A percentile compares a stretch with the other conserved stretches of the same genome.
Evolutionary conservation across 2,113 vertebrate genomes (phyloP).

Genomic region (Megatriorchis doriae): DNA sequence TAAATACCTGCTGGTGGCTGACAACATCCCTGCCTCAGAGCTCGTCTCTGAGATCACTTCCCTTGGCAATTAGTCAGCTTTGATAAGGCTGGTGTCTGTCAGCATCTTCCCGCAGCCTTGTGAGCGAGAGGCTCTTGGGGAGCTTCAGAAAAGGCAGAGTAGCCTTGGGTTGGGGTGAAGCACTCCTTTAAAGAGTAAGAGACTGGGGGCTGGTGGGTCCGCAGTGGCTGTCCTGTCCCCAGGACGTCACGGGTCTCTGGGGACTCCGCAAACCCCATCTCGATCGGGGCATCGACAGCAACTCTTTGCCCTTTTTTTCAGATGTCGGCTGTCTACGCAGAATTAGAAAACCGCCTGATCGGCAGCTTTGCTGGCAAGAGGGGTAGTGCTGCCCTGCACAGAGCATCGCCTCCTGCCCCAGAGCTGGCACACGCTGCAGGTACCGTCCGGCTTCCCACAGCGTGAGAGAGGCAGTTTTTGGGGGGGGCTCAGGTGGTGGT

Average conservation of each 20-base stretch:
- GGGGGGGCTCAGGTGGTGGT: background rate
- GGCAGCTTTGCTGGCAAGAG: conserved; percentile 83
- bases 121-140: background rate
- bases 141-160: background rate
- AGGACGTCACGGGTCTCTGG: background rate
- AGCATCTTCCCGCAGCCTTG: background rate
- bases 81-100: background rate
- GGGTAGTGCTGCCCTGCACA: conserved; percentile 63
- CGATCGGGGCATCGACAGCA: fast-evolving
- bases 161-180: background rate
- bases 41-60: background rate
- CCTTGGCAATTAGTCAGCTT: background rate
- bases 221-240: background rate
- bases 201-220: fast-evolving
- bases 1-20: background rate
- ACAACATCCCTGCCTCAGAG: background rate
- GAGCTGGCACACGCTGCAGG: conserved; percentile 74
- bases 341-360: conserved; percentile 83
- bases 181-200: background rate
- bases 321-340: conserved; percentile 95
- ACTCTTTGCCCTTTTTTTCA: conserved; percentile 32
- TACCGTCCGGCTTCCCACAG: background rate
- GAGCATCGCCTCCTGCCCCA: conserved; percentile 75
- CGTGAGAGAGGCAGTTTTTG: background rate
- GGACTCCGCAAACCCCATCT: fast-evolving